Conservation (phyloP, 2,888 invertebrate species). For the Uloborus plumipes region DNA sequence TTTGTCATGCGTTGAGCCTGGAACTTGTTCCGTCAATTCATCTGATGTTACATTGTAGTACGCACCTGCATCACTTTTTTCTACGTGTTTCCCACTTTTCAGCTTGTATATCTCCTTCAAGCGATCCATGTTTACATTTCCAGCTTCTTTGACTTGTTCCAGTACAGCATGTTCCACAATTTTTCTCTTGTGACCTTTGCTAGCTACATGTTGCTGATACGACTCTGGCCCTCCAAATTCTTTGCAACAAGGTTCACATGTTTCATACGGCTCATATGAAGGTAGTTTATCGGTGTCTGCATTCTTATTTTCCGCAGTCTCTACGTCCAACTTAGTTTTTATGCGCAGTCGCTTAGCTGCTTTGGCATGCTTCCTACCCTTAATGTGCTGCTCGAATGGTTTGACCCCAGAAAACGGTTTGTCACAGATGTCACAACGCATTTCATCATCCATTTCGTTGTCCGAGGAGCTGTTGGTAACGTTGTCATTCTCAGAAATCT, state of each 20-base stretch:
- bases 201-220: not conserved
- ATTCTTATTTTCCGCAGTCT: not conserved
- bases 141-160: not conserved
- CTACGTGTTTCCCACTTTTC: too few species aligned
- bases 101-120: not conserved
- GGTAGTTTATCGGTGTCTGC: not conserved
- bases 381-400: not conserved
- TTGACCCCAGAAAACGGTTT: not conserved
- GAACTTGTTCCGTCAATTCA: not conserved
- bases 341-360: not conserved
- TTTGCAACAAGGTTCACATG: not conserved
- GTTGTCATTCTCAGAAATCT: not conserved
- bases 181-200: constrained; percentile 2
- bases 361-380: not conserved
- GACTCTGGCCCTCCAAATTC: constrained; percentile 1
- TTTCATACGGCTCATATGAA: not conserved
- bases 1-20: not conserved
- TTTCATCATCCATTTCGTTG: not conserved
- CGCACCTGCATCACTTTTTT: too few species aligned
- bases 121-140: not conserved
- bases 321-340: not conserved
- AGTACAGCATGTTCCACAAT: not conserved
- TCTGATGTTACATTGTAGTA: not conserved
- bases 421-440: not conserved
- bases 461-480: too few species aligned